Evolutionary conservation across 1,140 invertebrate genomes (phyloP).

Genomic region (Zaprionus ghesquierei): DNA sequence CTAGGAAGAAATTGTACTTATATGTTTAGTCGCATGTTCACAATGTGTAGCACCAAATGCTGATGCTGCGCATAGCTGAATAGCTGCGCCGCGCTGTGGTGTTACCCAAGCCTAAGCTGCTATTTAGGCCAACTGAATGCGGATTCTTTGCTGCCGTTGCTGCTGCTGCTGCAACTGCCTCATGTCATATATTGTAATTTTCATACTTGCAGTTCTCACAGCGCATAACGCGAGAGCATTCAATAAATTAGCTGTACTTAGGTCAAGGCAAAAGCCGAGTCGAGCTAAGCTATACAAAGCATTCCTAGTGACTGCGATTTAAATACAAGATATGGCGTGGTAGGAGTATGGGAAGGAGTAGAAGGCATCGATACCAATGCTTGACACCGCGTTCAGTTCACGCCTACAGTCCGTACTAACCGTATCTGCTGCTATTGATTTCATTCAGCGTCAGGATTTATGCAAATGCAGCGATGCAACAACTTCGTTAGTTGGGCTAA

Average conservation of each 20-base stretch:
- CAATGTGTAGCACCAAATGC: constrained; percentile 68
- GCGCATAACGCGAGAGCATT: background rate
- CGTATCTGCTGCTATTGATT: constrained; percentile 22
- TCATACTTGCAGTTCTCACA: constrained; percentile 21
- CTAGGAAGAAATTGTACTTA: constrained; percentile 72
- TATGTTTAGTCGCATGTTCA: constrained; percentile 70
- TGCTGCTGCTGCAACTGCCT: background rate
- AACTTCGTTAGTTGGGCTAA: constrained; percentile 14
- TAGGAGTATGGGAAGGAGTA: background rate
- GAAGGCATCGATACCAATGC: background rate
- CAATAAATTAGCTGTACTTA: constrained; percentile 6
- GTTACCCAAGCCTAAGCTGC: constrained; percentile 55
- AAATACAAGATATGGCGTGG: background rate
- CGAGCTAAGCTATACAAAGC: background rate
- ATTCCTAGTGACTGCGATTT: background rate
- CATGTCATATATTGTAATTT: constrained; percentile 41
- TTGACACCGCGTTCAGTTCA: constrained; percentile 18
- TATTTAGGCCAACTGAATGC: constrained; percentile 70
- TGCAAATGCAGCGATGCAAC: constrained; percentile 26
- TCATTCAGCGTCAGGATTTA: constrained; percentile 37
- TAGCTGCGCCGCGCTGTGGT: constrained; percentile 29
- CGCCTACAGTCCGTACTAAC: constrained; percentile 20
- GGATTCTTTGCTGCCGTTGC: constrained; percentile 25
- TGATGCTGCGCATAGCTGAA: constrained; percentile 26
- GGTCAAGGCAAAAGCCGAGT: background rate